Percentiles rank a stretch among this genome's conserved stretches.
These are phyloP conservation scores for Enteromius mattozi DNA, from an alignment of 2,797 vertebrate species.

Conservation along the genomic window DNA sequence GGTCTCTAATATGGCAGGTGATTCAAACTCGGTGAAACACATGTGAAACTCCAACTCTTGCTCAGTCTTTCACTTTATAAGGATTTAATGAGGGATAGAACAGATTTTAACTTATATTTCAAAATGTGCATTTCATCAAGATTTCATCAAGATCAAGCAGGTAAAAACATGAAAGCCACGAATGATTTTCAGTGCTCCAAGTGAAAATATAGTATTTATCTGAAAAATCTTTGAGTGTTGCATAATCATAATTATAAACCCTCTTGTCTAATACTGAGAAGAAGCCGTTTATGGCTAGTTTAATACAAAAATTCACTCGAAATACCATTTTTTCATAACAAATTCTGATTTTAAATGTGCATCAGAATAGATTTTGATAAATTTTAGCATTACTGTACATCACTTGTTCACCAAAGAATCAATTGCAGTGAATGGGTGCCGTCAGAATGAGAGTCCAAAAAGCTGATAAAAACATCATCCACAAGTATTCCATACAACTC, in stretches of 20 bases:
- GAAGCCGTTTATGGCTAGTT: background rate
- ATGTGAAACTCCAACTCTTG: background rate
- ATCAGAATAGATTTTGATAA: background rate
- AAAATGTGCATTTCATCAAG: slow-evolving; percentile 26
- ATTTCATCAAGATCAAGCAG: background rate
- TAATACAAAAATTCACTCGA: background rate
- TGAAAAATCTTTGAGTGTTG: slow-evolving; percentile 47
- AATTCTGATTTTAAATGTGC: background rate
- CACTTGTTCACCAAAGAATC: background rate
- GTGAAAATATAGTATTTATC: slow-evolving; percentile 56
- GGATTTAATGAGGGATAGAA: background rate
- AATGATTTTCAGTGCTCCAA: slow-evolving; percentile 60
- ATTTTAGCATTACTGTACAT: background rate
- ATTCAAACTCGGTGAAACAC: background rate
- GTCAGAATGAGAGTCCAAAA: background rate
- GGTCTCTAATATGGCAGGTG: background rate
- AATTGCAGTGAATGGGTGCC: background rate
- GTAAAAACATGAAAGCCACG: slow-evolving; percentile 56
- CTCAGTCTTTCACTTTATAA: background rate
- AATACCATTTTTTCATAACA: background rate
- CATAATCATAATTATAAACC: slow-evolving; percentile 52
- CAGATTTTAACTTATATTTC: background rate
- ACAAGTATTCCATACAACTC: background rate
- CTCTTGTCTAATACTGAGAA: background rate
- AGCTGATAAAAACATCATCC: background rate